Base-by-base conservation (phyloP, 2,797 vertebrate genomes). In the Adrianichthys oophorus region DNA sequence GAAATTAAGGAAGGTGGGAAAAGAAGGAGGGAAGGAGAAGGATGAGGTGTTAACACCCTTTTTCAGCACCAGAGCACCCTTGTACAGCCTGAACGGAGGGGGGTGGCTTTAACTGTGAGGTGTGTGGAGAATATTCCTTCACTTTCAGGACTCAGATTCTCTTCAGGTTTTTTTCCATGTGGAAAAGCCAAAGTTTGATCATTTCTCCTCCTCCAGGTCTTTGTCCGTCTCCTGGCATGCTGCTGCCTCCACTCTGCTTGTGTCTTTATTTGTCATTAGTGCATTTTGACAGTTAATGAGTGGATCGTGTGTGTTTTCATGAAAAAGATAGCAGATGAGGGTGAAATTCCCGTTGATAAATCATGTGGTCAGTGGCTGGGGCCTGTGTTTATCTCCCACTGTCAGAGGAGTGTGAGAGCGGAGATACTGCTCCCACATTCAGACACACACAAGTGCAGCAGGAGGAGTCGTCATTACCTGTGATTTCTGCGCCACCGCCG, bases 261-360 rank as follows among this genome's bases (percentile, higher is more conserved):
- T 80, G 78, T 76, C 81, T 87, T 85, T 76, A 80, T 80, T 87
- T 80, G 80, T 87, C 83, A 85, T 85, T 88, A 82, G 80, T 61
- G 60, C 53, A 15, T 83, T 81, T 82, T 85, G 81, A 86, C 87
- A 83, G 83, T 77, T 85, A 87, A 83, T 84, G 83, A 80, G 82
- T 70, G 65, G 66, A 76, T 56, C 1, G 51, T 59, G 56, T 68
- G 47, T 59, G 41, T 62, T 21, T 60, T 44, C 1, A 10, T 62
- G 49, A 65, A 16, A 70, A 65, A 71, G 74, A 73, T 70, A 63
- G 79, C 4, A 68, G 62, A 70, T 59, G 70, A 60, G 66, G 76
- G 72, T 71, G 84, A 77, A 86, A 87, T 90, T 83, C 83, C 69
- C 83, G 87, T 88, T 89, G 89, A 91, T 90, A 91, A 89, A 91